A percentile compares a stretch with the other conserved stretches of the same genome.
Evolutionary conservation across 2,797 vertebrate species (phyloP).

Genomic region (Lacerta agilis): DNA sequence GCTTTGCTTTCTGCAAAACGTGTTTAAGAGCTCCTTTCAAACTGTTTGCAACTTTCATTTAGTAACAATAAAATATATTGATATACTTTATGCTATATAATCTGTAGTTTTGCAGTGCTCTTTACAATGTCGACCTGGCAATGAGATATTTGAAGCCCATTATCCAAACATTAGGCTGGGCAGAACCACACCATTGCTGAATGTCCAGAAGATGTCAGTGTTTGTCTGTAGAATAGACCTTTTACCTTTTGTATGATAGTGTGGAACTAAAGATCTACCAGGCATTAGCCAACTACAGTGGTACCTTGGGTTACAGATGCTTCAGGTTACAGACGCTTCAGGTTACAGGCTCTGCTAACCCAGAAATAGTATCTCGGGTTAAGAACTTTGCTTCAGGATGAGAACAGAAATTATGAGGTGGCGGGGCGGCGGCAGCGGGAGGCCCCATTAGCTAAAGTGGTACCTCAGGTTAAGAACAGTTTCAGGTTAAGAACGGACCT

Average conservation of each 20-base stretch:
- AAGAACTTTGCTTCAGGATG: too few species aligned
- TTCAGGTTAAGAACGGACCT: too few species aligned
- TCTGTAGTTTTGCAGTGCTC: neutral
- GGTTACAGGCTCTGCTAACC: too few species aligned
- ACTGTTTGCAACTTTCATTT: neutral
- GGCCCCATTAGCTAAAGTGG: too few species aligned
- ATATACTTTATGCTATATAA: neutral
- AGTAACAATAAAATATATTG: neutral
- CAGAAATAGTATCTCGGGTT: too few species aligned
- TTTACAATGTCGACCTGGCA: neutral
- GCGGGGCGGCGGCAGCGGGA: too few species aligned
- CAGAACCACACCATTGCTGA: neutral
- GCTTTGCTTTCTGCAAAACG: neutral
- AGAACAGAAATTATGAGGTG: too few species aligned
- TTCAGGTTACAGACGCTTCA: too few species aligned
- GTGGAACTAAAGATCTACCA: neutral
- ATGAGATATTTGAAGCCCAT: neutral
- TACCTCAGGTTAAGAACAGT: too few species aligned
- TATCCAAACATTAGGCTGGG: neutral
- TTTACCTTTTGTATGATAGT: neutral
- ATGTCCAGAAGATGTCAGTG: constrained; percentile 32
- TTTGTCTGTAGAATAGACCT: neutral
- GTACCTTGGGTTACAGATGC: too few species aligned
- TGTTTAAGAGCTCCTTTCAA: neutral
- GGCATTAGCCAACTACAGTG: neutral